These are phyloP conservation scores for Tuta absoluta DNA, from an alignment of 2,888 invertebrate species.

Conservation along the genomic window DNA sequence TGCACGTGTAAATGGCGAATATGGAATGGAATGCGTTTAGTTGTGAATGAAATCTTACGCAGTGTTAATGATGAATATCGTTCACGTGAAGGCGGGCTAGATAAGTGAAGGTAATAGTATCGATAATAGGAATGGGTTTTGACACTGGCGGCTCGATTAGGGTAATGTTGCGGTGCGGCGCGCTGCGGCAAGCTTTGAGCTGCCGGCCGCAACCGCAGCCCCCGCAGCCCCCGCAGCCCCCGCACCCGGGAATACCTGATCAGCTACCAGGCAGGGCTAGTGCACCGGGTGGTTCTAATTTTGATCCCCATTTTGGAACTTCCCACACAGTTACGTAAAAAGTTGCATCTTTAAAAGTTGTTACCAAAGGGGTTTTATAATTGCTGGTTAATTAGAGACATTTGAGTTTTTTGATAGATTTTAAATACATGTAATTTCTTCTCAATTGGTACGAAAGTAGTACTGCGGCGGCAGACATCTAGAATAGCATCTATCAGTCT, in stretches of 20 bases:
- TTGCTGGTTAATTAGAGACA: no score
- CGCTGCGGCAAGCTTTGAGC: slow-evolving; percentile 33
- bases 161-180: slow-evolving; percentile 36
- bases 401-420: no score
- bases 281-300: slow-evolving; percentile 32
- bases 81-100: neutral
- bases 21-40: neutral
- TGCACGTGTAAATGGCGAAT: neutral
- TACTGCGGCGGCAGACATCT: no score
- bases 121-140: slow-evolving; percentile 25
- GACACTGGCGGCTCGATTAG: slow-evolving; percentile 28
- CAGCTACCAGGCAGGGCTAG: slow-evolving; percentile 54
- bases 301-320: neutral
- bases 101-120: slow-evolving; percentile 13
- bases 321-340: no score
- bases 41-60: neutral
- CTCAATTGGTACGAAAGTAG: no score
- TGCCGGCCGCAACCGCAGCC: slow-evolving; percentile 37
- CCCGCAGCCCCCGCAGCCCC: slow-evolving; percentile 35
- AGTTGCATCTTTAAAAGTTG: no score
- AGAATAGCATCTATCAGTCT: neutral
- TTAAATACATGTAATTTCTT: no score
- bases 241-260: slow-evolving; percentile 58
- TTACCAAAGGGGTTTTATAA: no score
- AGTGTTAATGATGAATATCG: neutral